A percentile compares a stretch with the other conserved stretches of the same genome.
Evolutionary conservation across 2,113 vertebrate genomes (phyloP).

Genomic region (Cairina moschata): DNA sequence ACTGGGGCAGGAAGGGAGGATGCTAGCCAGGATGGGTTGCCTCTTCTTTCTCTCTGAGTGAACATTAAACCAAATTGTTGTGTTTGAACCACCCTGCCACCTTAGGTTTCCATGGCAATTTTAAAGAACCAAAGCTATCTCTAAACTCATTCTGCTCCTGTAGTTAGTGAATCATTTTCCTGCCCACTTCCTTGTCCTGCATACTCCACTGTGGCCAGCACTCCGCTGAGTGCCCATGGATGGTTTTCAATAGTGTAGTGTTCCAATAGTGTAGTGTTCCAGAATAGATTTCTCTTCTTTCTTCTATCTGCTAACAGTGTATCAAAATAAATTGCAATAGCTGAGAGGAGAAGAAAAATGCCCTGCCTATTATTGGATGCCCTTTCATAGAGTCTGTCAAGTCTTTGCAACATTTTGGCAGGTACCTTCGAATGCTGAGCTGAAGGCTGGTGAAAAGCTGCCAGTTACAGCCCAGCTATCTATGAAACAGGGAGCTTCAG

Average conservation of each 20-base stretch:
- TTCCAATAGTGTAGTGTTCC: not conserved
- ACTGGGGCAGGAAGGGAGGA: not conserved
- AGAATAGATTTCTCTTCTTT: not conserved
- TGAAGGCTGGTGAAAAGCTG: constrained; percentile 26
- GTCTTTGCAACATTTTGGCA: constrained; percentile 36
- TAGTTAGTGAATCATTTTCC: not conserved
- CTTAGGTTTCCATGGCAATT: not conserved
- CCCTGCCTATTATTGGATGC: not conserved
- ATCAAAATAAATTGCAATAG: not conserved
- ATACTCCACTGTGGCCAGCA: not conserved
- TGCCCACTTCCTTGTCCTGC: not conserved
- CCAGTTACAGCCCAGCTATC: not conserved
- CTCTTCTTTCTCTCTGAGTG: not conserved
- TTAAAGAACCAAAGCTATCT: not conserved
- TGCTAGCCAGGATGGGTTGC: not conserved
- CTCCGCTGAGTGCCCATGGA: not conserved
- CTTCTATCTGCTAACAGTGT: not conserved
- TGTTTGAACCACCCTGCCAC: not conserved
- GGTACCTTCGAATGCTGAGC: constrained; percentile 15
- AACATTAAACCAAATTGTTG: not conserved
- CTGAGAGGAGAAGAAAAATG: constrained; percentile 10
- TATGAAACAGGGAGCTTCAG: constrained; percentile 8
- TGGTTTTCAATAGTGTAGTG: not conserved
- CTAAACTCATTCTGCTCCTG: rapidly evolving
- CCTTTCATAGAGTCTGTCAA: constrained; percentile 44